These are phyloP conservation scores for Halcyon badia DNA, from an alignment of 2,797 vertebrate genomes.

Conservation along the genomic window DNA sequence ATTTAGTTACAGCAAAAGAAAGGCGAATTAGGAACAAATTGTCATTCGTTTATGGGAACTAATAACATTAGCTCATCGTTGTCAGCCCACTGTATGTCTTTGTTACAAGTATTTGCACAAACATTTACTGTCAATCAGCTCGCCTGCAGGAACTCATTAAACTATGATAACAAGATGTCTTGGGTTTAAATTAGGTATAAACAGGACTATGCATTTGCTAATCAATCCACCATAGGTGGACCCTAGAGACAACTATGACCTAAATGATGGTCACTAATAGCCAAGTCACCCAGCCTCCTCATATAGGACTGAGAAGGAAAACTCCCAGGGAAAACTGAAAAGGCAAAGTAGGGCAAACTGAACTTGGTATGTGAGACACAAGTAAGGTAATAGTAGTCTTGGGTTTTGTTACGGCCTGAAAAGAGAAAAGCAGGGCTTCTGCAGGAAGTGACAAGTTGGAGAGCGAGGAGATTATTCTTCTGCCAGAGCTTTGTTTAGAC, in stretches of 20 bases:
- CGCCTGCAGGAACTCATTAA: not conserved
- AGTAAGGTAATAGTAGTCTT: not conserved
- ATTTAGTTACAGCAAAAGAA: not conserved
- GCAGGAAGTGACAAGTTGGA: not conserved
- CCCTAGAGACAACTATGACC: not conserved
- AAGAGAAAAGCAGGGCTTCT: not conserved
- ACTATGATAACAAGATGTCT: not conserved
- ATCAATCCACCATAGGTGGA: not conserved
- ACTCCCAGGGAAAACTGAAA: not conserved
- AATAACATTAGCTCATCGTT: not conserved
- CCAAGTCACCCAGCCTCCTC: not conserved
- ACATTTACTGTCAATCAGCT: not conserved
- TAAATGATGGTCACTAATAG: not conserved
- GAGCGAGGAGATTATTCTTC: not conserved
- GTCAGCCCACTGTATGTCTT: not conserved
- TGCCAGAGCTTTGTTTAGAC: slow-evolving; percentile 18
- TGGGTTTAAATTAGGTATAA: not conserved
- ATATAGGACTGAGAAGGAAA: not conserved
- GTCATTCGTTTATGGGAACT: not conserved
- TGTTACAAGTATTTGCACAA: not conserved
- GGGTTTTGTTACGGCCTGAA: not conserved
- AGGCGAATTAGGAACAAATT: not conserved
- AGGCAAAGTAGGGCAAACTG: not conserved
- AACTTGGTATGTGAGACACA: not conserved
- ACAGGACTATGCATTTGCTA: not conserved